Evolutionary conservation across 2,888 invertebrate species (phyloP).

Genomic region (Lamproptera curius): DNA sequence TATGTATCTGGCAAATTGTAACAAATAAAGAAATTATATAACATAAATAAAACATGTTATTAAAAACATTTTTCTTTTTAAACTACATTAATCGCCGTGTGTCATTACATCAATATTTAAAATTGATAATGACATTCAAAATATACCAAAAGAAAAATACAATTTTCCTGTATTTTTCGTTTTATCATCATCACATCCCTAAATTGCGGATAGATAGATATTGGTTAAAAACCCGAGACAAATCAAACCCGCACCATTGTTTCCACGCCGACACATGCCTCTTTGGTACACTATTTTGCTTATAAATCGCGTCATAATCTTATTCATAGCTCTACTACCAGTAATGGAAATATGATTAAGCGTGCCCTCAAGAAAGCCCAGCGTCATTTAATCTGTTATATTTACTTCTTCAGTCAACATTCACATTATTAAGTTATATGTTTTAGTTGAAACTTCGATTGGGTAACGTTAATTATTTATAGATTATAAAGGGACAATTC

Average conservation of each 20-base stretch:
- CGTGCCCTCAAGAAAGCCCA: slow-evolving; percentile 1
- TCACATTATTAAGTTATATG: too few species aligned
- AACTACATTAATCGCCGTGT: too few species aligned
- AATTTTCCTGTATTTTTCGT: background rate
- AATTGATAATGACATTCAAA: too few species aligned
- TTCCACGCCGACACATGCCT: slow-evolving; percentile 32
- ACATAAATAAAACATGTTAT: too few species aligned
- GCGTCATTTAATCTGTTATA: slow-evolving; percentile 11
- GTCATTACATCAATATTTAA: too few species aligned
- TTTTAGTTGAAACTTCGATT: too few species aligned
- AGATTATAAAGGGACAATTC: too few species aligned
- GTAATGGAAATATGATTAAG: slow-evolving; percentile 14
- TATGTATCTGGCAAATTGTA: too few species aligned
- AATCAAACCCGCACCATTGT: slow-evolving; percentile 42
- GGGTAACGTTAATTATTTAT: too few species aligned
- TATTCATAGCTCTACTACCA: slow-evolving; percentile 17
- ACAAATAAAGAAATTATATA: too few species aligned
- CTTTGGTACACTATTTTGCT: slow-evolving; percentile 17
- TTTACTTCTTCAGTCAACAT: too few species aligned
- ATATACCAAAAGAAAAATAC: background rate
- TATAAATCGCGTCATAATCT: slow-evolving; percentile 15
- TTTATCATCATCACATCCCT: slow-evolving; percentile 3
- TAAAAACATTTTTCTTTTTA: too few species aligned
- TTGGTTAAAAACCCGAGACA: slow-evolving; percentile 41
- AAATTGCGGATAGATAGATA: slow-evolving; percentile 5